These are phyloP conservation scores for Hyperopisus bebe DNA, from an alignment of 2,113 vertebrate genomes.

Conservation along the genomic window DNA sequence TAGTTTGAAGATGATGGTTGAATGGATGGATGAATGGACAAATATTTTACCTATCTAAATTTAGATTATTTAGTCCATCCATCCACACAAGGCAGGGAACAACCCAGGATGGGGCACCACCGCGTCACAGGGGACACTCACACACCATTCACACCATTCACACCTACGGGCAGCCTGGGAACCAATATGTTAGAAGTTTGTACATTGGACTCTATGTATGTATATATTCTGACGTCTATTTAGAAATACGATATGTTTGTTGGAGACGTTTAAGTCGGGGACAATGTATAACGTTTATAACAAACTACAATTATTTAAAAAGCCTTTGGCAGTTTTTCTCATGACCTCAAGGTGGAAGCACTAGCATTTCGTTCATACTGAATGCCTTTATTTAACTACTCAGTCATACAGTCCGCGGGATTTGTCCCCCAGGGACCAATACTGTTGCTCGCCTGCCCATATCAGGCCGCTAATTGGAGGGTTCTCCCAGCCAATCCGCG, in stretches of 20 bases:
- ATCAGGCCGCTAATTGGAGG: not conserved
- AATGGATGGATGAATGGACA: not conserved
- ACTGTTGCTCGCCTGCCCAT: not conserved
- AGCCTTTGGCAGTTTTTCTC: constrained; percentile 3
- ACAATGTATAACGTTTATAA: not conserved
- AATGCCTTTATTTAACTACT: not conserved
- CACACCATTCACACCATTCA: no score
- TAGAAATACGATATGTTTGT: not conserved
- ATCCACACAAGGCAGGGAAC: not conserved
- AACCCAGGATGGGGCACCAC: no score
- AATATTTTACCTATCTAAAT: not conserved
- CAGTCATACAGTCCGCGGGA: not conserved
- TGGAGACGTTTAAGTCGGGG: not conserved
- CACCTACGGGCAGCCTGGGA: not conserved
- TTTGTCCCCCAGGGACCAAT: not conserved
- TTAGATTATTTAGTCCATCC: not conserved
- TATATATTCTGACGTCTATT: not conserved
- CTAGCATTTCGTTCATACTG: not conserved
- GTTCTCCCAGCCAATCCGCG: not conserved
- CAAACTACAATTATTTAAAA: not conserved
- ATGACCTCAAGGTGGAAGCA: constrained; percentile 23
- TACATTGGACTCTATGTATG: not conserved
- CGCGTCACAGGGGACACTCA: no score
- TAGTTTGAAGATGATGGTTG: not conserved
- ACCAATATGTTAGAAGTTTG: not conserved